A percentile compares a stretch with the other conserved stretches of the same genome.
These are phyloP conservation scores for Melieria omissa DNA, from an alignment of 2,888 invertebrate species.

Conservation along the genomic window DNA sequence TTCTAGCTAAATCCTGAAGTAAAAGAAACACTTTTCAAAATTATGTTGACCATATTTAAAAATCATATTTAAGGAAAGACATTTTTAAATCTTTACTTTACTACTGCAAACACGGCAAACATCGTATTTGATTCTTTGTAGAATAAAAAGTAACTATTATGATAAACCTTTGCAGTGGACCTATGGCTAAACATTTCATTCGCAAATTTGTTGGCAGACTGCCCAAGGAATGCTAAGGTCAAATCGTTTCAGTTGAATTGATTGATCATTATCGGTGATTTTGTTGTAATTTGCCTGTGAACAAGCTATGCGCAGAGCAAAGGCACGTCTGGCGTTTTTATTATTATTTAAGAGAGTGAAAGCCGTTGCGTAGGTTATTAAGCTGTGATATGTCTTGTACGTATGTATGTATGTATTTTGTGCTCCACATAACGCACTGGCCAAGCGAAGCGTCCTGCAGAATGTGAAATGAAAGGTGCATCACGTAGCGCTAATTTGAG, in stretches of 20 bases:
- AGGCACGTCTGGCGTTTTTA: neutral
- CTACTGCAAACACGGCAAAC: too few species aligned
- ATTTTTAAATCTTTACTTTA: too few species aligned
- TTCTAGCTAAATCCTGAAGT: too few species aligned
- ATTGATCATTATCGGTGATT: conserved; percentile 52
- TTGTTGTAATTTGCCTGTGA: conserved; percentile 19
- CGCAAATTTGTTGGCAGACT: neutral
- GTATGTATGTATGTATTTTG: conserved; percentile 2
- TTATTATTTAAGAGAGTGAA: conserved; percentile 34
- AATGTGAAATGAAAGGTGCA: conserved; percentile 45
- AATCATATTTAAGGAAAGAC: too few species aligned
- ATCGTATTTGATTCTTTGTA: too few species aligned
- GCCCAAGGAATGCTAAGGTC: conserved; percentile 37
- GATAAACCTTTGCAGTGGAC: neutral
- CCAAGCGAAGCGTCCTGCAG: neutral
- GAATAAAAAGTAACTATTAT: too few species aligned
- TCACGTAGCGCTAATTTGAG: conserved; percentile 61
- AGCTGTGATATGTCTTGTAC: neutral
- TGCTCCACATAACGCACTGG: neutral
- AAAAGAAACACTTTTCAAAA: too few species aligned
- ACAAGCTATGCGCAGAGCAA: neutral
- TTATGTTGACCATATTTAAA: too few species aligned
- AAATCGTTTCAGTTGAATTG: conserved; percentile 44
- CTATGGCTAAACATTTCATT: neutral
- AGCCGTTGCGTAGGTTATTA: conserved; percentile 9